A percentile compares a stretch with the other conserved stretches of the same genome.
These are phyloP conservation scores for Oscheius sp. DNA, from an alignment of 2,888 invertebrate genomes.

Conservation along the genomic window DNA sequence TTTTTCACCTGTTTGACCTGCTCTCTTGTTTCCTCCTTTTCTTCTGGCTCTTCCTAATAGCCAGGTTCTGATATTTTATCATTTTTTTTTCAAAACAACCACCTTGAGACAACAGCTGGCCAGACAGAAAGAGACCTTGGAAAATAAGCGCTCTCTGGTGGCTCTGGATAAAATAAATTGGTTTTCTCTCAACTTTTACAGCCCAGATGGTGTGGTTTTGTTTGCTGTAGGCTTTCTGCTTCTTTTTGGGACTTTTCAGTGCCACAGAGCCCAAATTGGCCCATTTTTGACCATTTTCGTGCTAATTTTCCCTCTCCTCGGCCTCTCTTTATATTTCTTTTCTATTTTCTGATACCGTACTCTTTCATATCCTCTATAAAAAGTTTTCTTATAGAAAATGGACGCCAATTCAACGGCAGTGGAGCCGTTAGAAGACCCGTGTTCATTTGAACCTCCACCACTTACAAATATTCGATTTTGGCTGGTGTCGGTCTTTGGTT, in stretches of 20 bases:
- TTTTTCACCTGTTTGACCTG: too few relatives aligned
- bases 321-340: neutral
- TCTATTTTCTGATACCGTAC: neutral
- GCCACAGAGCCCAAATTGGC: neutral
- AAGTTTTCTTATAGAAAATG: too few relatives aligned
- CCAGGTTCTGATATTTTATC: too few relatives aligned
- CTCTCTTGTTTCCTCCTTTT: too few relatives aligned
- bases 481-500: conserved; percentile 68
- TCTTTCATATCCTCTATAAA: conserved; percentile 7
- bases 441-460: conserved; percentile 51
- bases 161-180: too few relatives aligned
- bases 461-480: conserved; percentile 60
- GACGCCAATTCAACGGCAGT: conserved; percentile 7
- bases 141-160: too few relatives aligned
- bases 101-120: too few relatives aligned
- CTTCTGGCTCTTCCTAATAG: too few relatives aligned
- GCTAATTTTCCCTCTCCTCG: neutral
- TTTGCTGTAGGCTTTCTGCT: neutral
- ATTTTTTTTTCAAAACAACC: too few relatives aligned
- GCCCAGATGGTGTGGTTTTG: too few relatives aligned
- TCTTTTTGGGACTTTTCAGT: neutral
- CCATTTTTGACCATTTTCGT: neutral
- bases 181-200: too few relatives aligned
- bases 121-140: too few relatives aligned
- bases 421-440: conserved; percentile 1